These are phyloP conservation scores for Anagrus nilaparvatae DNA, from an alignment of 1,140 invertebrate genomes.

Conservation along the genomic window DNA sequence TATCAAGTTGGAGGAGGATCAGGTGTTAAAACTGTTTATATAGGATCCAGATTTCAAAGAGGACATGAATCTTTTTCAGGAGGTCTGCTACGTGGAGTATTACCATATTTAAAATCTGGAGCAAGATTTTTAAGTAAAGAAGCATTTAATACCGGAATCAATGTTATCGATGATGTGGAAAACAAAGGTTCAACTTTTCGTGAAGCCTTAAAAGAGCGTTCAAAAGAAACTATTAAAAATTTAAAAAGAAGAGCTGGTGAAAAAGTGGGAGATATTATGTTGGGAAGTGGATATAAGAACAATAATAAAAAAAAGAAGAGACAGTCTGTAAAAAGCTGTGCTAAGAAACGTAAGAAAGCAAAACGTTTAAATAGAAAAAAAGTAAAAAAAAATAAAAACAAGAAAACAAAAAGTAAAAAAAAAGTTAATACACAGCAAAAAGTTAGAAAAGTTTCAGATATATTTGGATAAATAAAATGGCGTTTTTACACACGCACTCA, in stretches of 20 bases:
- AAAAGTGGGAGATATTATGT: conserved; percentile 16
- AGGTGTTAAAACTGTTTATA: conserved; percentile 11
- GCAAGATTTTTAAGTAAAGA: too few species aligned
- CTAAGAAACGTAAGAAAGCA: conserved; percentile 2
- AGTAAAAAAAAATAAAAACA: conserved; percentile 4
- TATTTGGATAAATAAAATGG: too few species aligned
- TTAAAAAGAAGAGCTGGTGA: conserved; percentile 19
- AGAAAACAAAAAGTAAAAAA: conserved; percentile 4
- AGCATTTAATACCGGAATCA: conserved; percentile 7
- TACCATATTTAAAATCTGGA: too few species aligned
- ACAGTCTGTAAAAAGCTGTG: background rate
- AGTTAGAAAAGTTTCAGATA: too few species aligned
- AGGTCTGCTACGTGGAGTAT: too few species aligned
- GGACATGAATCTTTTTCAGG: too few species aligned
- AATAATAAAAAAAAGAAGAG: background rate
- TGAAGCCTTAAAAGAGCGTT: conserved; percentile 11
- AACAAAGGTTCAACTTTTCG: conserved; percentile 2
- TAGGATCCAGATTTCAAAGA: conserved; percentile 7
- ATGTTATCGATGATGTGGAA: conserved; percentile 13
- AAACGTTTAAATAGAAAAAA: background rate
- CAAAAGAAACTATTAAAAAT: conserved; percentile 14
- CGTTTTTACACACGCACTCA: too few species aligned
- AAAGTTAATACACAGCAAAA: conserved; percentile 3
- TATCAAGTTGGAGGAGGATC: conserved; percentile 1
- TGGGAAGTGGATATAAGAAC: conserved; percentile 18